Evolutionary conservation across 2,797 vertebrate species (phyloP), one percentile per base, ranked within the genome.

Genomic region (Phalloptychus januarius): DNA sequence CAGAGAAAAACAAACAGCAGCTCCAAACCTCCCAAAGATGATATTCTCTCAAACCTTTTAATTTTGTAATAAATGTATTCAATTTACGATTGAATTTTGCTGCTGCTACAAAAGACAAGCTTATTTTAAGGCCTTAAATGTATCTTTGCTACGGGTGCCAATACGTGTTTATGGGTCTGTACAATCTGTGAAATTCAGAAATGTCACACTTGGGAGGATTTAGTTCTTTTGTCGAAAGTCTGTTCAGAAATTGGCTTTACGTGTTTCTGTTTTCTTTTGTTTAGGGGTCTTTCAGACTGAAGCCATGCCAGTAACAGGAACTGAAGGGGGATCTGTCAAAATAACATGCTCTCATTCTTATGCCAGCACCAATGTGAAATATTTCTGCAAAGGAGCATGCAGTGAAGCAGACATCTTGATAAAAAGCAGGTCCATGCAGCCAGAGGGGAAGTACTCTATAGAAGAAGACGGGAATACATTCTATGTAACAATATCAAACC

Each of bases 341-440:
- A 83, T 94, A 61, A 2, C 0, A 7, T 94, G 90, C 80, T 80
- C 83, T 72, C 89, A 90, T 42, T 0, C 2, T 13, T 11, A 84
- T 0, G 88, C 89, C 4, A 0, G 0, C 48, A 2, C 10, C 44
- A 90, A 90, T 2, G 0, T 65, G 5, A 95, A 94, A 86, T 94
- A 93, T 77, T 94, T 95, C 71, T 94, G 93, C 85, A 88, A 69
- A 16, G 67, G 1, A 3, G 0, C 0, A 0, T 94, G 93, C 74
- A 0, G 0, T 1, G 0, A 76, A 13, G 0, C 79, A 5, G 88
- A 94, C 61, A 0, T 91, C 78, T 72, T 90, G 0, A 76, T 92
- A 76, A 76, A 2, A 0, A 87, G 80, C 52, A 23, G 0, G 0
- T 8, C 4, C 0, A 11, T 0, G 0, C 25, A 7, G 0, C 5